Evolutionary conservation across 2,888 invertebrate genomes (phyloP).

Genomic region (Stratiomys singularior): DNA sequence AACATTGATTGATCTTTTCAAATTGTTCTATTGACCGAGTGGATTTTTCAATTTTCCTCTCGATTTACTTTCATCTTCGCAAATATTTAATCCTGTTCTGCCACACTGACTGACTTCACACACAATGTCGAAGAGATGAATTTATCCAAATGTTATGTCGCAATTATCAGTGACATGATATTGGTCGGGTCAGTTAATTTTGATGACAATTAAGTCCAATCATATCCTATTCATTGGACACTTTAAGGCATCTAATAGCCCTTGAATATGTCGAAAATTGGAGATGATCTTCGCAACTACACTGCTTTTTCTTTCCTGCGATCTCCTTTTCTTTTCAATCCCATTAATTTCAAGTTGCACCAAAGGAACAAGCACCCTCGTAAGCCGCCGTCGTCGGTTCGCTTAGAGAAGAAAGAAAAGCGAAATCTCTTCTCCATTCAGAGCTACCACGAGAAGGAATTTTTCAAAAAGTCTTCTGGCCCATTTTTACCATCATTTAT

Average conservation of each 20-base stretch:
- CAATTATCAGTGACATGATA: not conserved
- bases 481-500: conserved; percentile 43
- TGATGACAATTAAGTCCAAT: conserved; percentile 30
- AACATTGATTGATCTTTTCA: conserved; percentile 28
- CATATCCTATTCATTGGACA: conserved; percentile 28
- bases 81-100: conserved; percentile 22
- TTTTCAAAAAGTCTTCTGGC: conserved; percentile 25
- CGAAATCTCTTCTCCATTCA: not conserved
- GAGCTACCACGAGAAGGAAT: not conserved
- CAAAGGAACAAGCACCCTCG: not conserved
- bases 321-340: conserved; percentile 20
- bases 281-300: conserved; percentile 19
- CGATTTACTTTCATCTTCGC: conserved; percentile 25
- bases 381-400: not conserved
- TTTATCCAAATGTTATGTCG: not conserved
- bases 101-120: conserved; percentile 1
- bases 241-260: conserved; percentile 39
- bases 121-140: not conserved
- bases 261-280: conserved; percentile 43
- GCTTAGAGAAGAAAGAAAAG: not conserved
- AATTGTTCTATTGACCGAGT: conserved; percentile 26
- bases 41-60: conserved; percentile 38
- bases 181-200: conserved; percentile 13
- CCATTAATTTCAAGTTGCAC: conserved; percentile 37
- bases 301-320: not conserved